Evolutionary conservation across 2,797 vertebrate species (phyloP).

Genomic region (Otus scops): DNA sequence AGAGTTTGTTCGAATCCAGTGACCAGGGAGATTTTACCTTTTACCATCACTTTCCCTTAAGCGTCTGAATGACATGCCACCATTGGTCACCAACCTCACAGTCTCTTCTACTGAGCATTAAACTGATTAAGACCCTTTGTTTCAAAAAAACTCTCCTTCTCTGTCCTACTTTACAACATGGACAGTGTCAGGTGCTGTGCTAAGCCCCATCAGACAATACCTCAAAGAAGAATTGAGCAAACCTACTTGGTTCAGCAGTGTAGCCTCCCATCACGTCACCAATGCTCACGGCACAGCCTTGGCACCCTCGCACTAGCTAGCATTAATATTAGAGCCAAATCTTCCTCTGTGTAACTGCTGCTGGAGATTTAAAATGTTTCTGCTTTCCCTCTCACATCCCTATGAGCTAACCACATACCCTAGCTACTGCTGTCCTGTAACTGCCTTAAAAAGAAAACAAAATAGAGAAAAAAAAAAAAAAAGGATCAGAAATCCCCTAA

Average conservation of each 20-base stretch:
- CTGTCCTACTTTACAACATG: neutral
- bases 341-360: neutral
- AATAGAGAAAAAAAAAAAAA: neutral
- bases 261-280: neutral
- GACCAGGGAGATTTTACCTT: neutral
- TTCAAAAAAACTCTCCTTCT: neutral
- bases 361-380: constrained; percentile 28
- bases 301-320: neutral
- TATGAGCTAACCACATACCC: constrained; percentile 51
- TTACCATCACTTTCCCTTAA: neutral
- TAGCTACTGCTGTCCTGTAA: constrained; percentile 7
- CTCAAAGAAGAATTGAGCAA: neutral
- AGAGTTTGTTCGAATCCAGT: neutral
- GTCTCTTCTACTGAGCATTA: neutral
- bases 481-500: constrained; percentile 58
- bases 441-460: constrained; percentile 36
- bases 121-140: neutral
- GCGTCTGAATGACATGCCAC: neutral
- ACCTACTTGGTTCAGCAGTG: neutral
- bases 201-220: neutral
- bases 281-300: fast-evolving
- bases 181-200: neutral
- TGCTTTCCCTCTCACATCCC: constrained; percentile 69
- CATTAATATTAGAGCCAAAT: neutral
- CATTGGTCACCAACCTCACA: neutral